Base-by-base conservation (phyloP, 2,888 invertebrate genomes). In the Nineta flava region DNA sequence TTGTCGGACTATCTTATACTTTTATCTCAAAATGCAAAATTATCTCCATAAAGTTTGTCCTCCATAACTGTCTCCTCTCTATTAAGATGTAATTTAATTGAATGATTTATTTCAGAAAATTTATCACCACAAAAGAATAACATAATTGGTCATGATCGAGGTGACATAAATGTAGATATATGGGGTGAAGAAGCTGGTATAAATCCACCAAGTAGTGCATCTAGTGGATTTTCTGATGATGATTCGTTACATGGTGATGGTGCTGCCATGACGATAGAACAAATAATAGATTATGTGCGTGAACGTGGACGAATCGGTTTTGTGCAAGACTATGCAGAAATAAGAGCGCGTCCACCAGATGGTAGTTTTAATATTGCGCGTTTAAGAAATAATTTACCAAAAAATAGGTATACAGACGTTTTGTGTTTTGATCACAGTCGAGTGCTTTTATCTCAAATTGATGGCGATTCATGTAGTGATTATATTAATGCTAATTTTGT, bases 401-500 rank as follows among this genome's bases (percentile, higher is more conserved):
- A 88, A 73, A 88, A 88, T 67, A 77, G 87, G 21, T 97, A 96
- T 70, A 92, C 92, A 56, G 96, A 97, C 69, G 95, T 96, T 48
- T 75, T 95, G 55, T 95, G 95, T 69, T 93, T 87, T 70, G 96
- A 97, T 70, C 93, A 94, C 68, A 87, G 88, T 64, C 77, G 96
- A 60, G 95, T 97, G 54, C 77, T 85, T 56, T 74, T 96, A 53
- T 82, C 87, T 32, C 77, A 78, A 64, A 71, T 80, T 34, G 82
- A 87, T 60, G 80, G 79, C 57, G 86, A 86, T 61, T 75, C 82
- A 55, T 74, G 78, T 60, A 81, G 83, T 46, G 95, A 95, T 70
- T 96, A 96, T 65, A 94, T 96, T 66, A 94, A 97, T 72, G 96
- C 95, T 51, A 96, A 96, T 74, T 96, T 86, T 69, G 95, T 96